Conservation (phyloP, 2,888 invertebrate genomes). For the Agelastica alni region DNA sequence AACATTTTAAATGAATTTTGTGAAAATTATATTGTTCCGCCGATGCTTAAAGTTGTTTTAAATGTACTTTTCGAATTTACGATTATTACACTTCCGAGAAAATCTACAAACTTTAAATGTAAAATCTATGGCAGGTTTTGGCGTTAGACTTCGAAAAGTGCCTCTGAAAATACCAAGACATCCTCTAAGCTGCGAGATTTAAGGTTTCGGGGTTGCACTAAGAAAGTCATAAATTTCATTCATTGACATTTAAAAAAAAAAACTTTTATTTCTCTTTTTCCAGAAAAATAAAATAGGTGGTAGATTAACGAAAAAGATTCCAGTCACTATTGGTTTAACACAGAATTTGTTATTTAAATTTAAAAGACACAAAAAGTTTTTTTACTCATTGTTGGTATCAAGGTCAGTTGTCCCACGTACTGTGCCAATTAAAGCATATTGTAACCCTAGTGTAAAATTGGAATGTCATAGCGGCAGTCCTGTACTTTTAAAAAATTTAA, state of each 20-base stretch:
- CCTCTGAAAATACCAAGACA: constrained; percentile 18
- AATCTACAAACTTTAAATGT: constrained; percentile 37
- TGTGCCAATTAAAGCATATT: too few species aligned
- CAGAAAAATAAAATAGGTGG: too few species aligned
- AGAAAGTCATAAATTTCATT: constrained; percentile 5
- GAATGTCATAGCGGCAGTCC: too few species aligned
- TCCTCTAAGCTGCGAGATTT: constrained; percentile 22
- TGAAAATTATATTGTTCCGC: not conserved
- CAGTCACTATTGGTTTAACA: too few species aligned
- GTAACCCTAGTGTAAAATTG: too few species aligned
- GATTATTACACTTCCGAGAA: constrained; percentile 32
- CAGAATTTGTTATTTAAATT: too few species aligned
- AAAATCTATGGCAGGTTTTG: constrained; percentile 33
- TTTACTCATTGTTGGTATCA: too few species aligned
- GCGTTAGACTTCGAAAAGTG: constrained; percentile 21
- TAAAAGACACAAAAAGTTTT: too few species aligned
- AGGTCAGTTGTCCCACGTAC: too few species aligned
- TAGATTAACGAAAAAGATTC: too few species aligned
- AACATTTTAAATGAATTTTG: too few species aligned
- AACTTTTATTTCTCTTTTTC: not conserved
- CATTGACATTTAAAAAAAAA: not conserved
- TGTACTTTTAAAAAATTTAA: too few species aligned
- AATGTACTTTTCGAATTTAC: constrained; percentile 29
- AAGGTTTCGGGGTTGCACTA: constrained; percentile 10
- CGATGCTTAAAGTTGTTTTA: not conserved